Conservation (phyloP, 2,888 invertebrate species). For the Crossocerus cetratus region DNA sequence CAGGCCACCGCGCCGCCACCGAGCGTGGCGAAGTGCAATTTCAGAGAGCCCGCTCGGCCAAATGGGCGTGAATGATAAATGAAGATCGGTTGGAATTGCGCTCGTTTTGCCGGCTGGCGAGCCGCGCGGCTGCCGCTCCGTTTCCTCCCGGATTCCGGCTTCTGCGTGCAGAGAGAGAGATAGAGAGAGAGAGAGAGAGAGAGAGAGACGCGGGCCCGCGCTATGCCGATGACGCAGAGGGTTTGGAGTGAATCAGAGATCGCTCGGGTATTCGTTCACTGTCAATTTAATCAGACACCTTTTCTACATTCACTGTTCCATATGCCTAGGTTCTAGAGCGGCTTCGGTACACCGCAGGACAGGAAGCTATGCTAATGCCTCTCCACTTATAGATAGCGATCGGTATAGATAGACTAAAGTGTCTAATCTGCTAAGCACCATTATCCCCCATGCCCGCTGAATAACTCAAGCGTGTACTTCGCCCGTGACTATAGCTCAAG, state of each 20-base stretch:
- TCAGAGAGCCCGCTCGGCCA: constrained; percentile 18
- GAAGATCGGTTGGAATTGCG: constrained; percentile 3
- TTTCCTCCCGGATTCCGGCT: too few relatives aligned
- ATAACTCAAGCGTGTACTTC: background rate
- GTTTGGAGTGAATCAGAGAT: constrained; percentile 44
- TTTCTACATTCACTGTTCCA: constrained; percentile 43
- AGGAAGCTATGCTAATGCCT: background rate
- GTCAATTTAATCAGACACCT: constrained; percentile 42
- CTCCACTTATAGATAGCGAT: background rate
- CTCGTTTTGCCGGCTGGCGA: background rate
- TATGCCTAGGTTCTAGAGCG: constrained; percentile 9
- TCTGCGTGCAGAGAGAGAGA: too few relatives aligned
- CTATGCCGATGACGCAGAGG: background rate
- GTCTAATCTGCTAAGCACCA: background rate
- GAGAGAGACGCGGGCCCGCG: too few relatives aligned
- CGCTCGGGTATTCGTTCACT: constrained; percentile 28
- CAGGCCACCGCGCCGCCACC: background rate
- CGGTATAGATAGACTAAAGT: background rate
- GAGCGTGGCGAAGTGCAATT: constrained; percentile 29
- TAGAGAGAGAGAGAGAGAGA: too few relatives aligned
- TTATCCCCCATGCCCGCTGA: background rate
- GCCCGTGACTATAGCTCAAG: background rate
- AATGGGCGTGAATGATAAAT: constrained; percentile 37
- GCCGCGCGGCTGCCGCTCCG: too few relatives aligned
- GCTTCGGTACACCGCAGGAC: background rate